Conservation (phyloP, 2,797 vertebrate species). For the Betta splendens region DNA sequence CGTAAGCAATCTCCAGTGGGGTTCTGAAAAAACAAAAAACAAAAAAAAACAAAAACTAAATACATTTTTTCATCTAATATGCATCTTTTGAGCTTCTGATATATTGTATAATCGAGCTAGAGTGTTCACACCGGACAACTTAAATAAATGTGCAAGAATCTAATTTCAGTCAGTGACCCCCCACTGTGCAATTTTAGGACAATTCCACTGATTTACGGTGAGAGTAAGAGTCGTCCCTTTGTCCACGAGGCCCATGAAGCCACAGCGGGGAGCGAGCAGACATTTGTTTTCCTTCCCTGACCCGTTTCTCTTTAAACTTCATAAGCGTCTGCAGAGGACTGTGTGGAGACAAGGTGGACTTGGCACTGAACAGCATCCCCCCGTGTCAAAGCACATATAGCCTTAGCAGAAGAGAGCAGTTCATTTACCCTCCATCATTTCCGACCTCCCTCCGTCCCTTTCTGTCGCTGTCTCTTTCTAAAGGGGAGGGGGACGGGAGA, state of each 20-base stretch:
- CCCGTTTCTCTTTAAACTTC: conserved; percentile 55
- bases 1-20: conserved; percentile 44
- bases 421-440: conserved; percentile 55
- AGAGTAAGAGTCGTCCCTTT: conserved; percentile 50
- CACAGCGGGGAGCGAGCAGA: conserved; percentile 63
- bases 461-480: conserved; percentile 34
- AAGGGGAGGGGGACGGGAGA: conserved; percentile 38
- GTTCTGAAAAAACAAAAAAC: conserved; percentile 29
- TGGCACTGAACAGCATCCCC: conserved; percentile 72
- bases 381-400: conserved; percentile 58
- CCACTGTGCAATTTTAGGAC: conserved; percentile 50
- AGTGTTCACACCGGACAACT: conserved; percentile 39
- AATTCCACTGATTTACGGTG: conserved; percentile 54
- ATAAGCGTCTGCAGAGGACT: conserved; percentile 55
- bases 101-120: conserved; percentile 46
- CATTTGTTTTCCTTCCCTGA: conserved; percentile 67
- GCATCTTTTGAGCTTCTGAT: conserved; percentile 33
- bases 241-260: conserved; percentile 62
- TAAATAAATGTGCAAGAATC: conserved; percentile 65
- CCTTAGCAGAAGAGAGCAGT: conserved; percentile 57
- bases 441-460: conserved; percentile 30
- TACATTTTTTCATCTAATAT: conserved; percentile 31
- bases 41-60: too few relatives aligned
- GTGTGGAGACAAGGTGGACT: conserved; percentile 66
- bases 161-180: conserved; percentile 52